phyloP scores from a whole-genome alignment of 1,140 invertebrate genomes.

The Psix sp. region DNA sequence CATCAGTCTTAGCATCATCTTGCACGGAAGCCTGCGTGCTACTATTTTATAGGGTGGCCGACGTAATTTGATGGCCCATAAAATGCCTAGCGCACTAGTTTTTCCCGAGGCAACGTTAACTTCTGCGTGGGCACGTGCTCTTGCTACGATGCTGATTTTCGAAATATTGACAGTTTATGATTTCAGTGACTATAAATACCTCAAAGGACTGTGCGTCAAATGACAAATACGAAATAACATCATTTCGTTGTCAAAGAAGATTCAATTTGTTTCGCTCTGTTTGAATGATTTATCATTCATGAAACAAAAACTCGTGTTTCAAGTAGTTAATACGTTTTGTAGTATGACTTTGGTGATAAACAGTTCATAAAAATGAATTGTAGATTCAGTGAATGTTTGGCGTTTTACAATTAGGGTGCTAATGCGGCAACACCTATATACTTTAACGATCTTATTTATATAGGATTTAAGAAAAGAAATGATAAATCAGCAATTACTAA shows the following conservation, averaged over 20 bases:
- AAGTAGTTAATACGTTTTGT: conserved; percentile 46
- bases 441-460: conserved; percentile 32
- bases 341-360: conserved; percentile 44
- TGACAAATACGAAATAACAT: conserved; percentile 47
- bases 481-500: conserved; percentile 28
- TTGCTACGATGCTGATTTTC: conserved; percentile 64
- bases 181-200: conserved; percentile 47
- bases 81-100: conserved; percentile 77
- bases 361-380: conserved; percentile 58
- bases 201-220: conserved; percentile 34
- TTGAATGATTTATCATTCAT: conserved; percentile 52
- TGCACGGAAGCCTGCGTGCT: conserved; percentile 74
- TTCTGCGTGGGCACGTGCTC: conserved; percentile 65
- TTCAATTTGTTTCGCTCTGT: conserved; percentile 50
- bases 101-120: conserved; percentile 70
- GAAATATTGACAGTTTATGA: conserved; percentile 59
- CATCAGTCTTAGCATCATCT: conserved; percentile 70
- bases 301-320: conserved; percentile 47
- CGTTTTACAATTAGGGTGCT: conserved; percentile 47
- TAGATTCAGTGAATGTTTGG: conserved; percentile 44
- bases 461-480: conserved; percentile 23
- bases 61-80: conserved; percentile 78
- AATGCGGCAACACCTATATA: conserved; percentile 26
- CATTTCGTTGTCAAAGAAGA: conserved; percentile 42
- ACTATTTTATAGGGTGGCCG: conserved; percentile 77